Percentiles rank a stretch among this genome's conserved stretches.
Conservation (phyloP, 2,113 vertebrate genomes). For the Sclerurus mexicanus region DNA sequence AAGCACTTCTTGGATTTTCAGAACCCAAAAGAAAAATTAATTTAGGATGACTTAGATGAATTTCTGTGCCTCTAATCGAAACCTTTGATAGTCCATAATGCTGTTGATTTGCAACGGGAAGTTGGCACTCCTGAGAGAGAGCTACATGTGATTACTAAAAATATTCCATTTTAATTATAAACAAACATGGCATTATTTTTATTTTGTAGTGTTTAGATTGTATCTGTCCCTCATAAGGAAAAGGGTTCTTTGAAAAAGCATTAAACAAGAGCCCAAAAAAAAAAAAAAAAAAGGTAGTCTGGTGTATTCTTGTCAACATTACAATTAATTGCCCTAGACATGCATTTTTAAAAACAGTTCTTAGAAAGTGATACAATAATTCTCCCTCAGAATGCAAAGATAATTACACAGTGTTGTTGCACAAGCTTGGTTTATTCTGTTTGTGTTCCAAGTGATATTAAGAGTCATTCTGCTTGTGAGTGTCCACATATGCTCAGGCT, state of each 20-base stretch:
- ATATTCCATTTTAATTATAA: slow-evolving; percentile 6
- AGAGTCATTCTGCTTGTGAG: not conserved
- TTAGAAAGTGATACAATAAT: not conserved
- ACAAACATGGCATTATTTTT: slow-evolving; percentile 10
- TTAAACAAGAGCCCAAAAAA: slow-evolving; percentile 23
- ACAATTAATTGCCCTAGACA: not conserved
- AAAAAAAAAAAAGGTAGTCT: not conserved
- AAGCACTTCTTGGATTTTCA: not conserved
- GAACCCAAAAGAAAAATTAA: not conserved
- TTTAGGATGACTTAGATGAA: not conserved
- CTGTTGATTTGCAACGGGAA: not conserved
- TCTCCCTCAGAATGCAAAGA: not conserved
- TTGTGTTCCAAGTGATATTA: not conserved
- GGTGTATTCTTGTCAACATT: not conserved
- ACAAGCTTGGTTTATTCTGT: not conserved
- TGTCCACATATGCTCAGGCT: not conserved
- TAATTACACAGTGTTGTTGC: not conserved
- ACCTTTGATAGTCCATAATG: not conserved
- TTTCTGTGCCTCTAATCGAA: not conserved
- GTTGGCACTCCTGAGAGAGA: not conserved
- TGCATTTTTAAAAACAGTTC: not conserved
- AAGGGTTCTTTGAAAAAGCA: not conserved
- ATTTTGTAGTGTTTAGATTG: slow-evolving; percentile 22
- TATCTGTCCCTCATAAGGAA: not conserved
- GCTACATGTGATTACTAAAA: not conserved